Conservation (phyloP, 2,888 invertebrate species). For the Orthosia gracilis region DNA sequence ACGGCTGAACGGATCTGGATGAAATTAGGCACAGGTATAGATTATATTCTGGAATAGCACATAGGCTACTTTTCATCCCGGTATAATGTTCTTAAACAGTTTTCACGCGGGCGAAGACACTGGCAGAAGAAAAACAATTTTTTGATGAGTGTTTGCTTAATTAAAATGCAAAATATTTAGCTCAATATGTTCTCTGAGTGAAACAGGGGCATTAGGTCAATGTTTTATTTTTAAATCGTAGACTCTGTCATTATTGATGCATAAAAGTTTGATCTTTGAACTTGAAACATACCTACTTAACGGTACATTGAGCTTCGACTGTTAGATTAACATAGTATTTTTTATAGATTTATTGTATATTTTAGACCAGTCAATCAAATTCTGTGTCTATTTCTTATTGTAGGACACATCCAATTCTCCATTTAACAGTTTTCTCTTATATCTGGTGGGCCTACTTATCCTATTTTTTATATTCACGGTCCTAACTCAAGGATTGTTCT, state of each 20-base stretch:
- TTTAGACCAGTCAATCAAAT: background rate
- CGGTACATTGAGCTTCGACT: conserved; percentile 13
- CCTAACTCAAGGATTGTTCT: background rate
- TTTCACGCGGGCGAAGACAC: no score
- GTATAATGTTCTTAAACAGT: no score
- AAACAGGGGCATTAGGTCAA: conserved; percentile 48
- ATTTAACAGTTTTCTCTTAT: no score
- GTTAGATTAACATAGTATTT: background rate
- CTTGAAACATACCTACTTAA: conserved; percentile 25
- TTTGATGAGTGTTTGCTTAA: background rate
- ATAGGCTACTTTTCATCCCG: no score
- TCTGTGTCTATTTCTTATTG: background rate
- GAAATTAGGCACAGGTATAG: no score
- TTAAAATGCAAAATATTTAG: background rate
- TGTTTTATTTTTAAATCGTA: background rate
- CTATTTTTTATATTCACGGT: no score
- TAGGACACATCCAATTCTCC: no score
- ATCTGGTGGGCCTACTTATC: no score
- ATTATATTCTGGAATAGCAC: no score
- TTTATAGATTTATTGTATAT: background rate
- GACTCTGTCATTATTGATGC: conserved; percentile 1
- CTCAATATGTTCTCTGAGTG: background rate
- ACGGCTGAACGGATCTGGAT: no score
- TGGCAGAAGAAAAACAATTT: background rate
- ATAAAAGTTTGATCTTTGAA: conserved; percentile 32